Evolutionary conservation across 2,888 invertebrate species (phyloP).

Genomic region (Invenusta paracnida): DNA sequence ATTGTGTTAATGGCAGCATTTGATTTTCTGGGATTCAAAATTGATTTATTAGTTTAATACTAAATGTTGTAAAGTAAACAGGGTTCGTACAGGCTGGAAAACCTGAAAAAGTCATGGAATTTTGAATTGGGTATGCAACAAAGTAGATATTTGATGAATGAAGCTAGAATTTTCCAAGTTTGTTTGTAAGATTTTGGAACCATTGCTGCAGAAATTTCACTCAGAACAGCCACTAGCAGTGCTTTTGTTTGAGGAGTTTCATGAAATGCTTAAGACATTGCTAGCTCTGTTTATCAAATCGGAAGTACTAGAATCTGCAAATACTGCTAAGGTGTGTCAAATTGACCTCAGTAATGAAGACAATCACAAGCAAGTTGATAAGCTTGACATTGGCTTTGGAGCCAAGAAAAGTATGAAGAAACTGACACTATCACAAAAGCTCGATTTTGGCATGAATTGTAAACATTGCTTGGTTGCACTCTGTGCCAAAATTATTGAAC

Average conservation of each 20-base stretch:
- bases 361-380: slow-evolving; percentile 4
- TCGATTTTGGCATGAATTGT: not conserved
- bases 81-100: not conserved
- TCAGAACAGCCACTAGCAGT: slow-evolving; percentile 19
- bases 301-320: not conserved
- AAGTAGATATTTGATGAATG: not conserved
- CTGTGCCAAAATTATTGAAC: not conserved
- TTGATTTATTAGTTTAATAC: too few species aligned
- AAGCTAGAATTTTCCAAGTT: slow-evolving; percentile 12
- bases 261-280: slow-evolving; percentile 13
- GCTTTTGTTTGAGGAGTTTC: not conserved
- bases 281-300: not conserved
- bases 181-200: slow-evolving; percentile 4
- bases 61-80: too few species aligned
- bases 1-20: not conserved
- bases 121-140: not conserved
- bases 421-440: not conserved
- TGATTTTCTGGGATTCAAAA: too few species aligned
- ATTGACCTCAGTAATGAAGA: not conserved
- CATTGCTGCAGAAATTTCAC: slow-evolving; percentile 9
- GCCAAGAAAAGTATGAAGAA: not conserved
- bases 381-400: slow-evolving; percentile 11
- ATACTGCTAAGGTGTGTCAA: slow-evolving; percentile 17
- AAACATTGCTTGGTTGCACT: not conserved
- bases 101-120: not conserved